Evolutionary conservation across 1,140 invertebrate genomes (phyloP).

Genomic region (Chrysoperla carnea): DNA sequence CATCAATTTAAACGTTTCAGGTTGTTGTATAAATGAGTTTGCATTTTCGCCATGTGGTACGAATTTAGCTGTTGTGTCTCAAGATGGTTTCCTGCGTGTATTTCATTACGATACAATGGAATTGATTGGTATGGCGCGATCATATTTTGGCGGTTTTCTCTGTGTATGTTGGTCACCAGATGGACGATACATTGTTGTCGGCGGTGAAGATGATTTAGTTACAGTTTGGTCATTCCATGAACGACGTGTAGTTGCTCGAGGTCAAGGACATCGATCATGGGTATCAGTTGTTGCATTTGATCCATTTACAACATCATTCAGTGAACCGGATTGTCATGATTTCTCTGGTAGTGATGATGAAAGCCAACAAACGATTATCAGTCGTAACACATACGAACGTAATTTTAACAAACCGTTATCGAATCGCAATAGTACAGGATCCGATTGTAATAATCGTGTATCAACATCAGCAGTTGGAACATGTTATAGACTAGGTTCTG

Average conservation of each 20-base stretch:
- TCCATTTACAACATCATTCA: conserved; percentile 61
- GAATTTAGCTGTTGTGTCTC: conserved; percentile 82
- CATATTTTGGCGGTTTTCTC: conserved; percentile 90
- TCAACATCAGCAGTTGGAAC: conserved; percentile 30
- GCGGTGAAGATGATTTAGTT: conserved; percentile 96
- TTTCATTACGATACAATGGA: conserved; percentile 98
- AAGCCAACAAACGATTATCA: conserved; percentile 26
- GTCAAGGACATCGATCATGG: conserved; percentile 92
- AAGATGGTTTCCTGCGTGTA: conserved; percentile 91
- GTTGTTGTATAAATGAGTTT: conserved; percentile 86
- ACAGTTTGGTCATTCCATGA: conserved; percentile 95
- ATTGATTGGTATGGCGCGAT: conserved; percentile 71
- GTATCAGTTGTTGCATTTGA: conserved; percentile 95
- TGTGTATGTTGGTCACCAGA: conserved; percentile 98
- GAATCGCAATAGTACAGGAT: conserved; percentile 25
- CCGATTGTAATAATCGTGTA: conserved; percentile 23
- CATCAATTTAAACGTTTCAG: too few relatives aligned
- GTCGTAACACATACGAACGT: conserved; percentile 21
- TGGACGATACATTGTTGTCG: conserved; percentile 85
- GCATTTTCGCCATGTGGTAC: conserved; percentile 89
- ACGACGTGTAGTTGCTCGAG: conserved; percentile 82
- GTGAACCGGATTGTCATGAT: conserved; percentile 28
- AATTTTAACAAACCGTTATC: conserved; percentile 8
- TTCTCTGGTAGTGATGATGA: conserved; percentile 43
- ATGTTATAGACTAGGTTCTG: conserved; percentile 84